A percentile compares a stretch with the other conserved stretches of the same genome.
Evolutionary conservation across 2,888 invertebrate species (phyloP).

Genomic region (Acheta domesticus): DNA sequence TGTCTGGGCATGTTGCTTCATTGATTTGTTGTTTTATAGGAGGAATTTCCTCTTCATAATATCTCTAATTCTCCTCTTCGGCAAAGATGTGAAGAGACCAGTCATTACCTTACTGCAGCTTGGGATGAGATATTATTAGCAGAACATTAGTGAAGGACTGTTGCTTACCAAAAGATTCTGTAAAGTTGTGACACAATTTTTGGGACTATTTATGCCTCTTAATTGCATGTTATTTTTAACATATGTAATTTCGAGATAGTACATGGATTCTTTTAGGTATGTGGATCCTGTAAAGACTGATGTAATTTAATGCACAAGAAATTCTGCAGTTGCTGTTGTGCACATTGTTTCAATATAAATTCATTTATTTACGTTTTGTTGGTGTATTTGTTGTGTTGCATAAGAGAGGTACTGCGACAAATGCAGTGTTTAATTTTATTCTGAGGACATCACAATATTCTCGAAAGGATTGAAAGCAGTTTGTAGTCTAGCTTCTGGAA

Average conservation of each 20-base stretch:
- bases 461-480: neutral
- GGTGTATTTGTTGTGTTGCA: neutral
- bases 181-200: too few species aligned
- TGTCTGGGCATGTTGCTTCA: too few species aligned
- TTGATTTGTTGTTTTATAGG: neutral
- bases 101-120: neutral
- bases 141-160: neutral
- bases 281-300: neutral
- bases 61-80: neutral
- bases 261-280: neutral
- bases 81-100: neutral
- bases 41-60: neutral
- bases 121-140: neutral
- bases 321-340: neutral
- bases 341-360: neutral
- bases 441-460: neutral
- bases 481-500: neutral
- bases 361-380: neutral
- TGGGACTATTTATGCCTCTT: too few species aligned
- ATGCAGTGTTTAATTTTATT: neutral
- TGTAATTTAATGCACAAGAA: neutral
- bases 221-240: too few species aligned
- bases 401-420: neutral
- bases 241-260: too few species aligned
- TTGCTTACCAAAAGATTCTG: too few species aligned